Evolutionary conservation across 2,888 invertebrate species (phyloP), one percentile per base, ranked within the genome.

Genomic region (Phaonia tiefii): DNA sequence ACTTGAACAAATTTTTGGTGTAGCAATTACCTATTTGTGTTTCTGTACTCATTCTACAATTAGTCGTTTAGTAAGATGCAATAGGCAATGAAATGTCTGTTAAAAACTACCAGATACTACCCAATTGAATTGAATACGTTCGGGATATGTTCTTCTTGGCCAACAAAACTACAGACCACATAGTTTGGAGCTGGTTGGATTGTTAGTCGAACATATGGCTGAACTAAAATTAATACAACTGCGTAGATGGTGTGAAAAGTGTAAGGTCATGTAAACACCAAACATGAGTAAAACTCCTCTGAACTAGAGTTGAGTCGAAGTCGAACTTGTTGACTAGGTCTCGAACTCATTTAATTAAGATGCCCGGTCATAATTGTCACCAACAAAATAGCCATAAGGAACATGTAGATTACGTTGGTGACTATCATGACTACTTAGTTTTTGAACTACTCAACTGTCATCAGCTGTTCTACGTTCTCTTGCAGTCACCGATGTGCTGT

Each of bases 1-100:
- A 80, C 70, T 80, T 74, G 56, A 70, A 74, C 65, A 80, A 80
- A 77, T 74, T 76, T 80, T 80, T 77, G 74, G 74, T 80, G 72
- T 71, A 76, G 66, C 76, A 77, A 80, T 80, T 80, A 80, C 76
- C 51, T 70, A 63, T 80, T 56, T 31, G 58, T 70, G 20, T 74
- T 65, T 75, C 56, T 67, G 31, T 77, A 73, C 49, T 75, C 60
- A 20, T 76, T 74, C 37, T 79, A 60, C 77, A 76, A 76, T 78
- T 76, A 72, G 60, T 54, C 56, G 71, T 60, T 75, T 72, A 31
- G 69, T 15, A 46, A 39, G 66, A 44, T 72, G 72, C 70, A 81
- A 81, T 75, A 73, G 75, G 78, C 73, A 72, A 73, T 70, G 70
- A 82, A 75, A 73, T 75, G 80, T 77, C 76, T 77, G 80, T 71